Conservation (phyloP, 2,113 vertebrate genomes). For the Grantiella picta region DNA sequence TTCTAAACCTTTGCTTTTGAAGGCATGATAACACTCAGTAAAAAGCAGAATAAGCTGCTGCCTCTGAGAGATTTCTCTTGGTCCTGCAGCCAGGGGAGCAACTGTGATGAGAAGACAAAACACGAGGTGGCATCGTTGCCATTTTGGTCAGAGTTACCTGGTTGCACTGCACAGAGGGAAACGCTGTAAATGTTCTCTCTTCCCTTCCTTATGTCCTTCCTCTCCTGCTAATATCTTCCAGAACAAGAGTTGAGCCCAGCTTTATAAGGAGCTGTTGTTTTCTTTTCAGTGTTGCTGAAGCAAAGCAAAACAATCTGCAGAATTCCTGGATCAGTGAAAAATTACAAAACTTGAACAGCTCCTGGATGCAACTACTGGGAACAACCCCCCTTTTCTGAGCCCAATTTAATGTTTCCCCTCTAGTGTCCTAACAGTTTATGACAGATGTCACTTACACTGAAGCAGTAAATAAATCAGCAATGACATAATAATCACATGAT, state of each 20-base stretch:
- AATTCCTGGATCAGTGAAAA: not conserved
- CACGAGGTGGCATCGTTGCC: constrained; percentile 45
- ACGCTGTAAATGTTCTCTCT: not conserved
- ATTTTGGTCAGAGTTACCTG: not conserved
- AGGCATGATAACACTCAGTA: fast-evolving
- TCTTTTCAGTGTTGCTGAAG: not conserved
- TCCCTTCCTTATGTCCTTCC: not conserved
- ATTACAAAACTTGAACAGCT: not conserved
- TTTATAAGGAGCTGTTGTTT: not conserved
- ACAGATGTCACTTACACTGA: not conserved
- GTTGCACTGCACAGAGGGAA: fast-evolving
- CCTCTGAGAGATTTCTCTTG: not conserved
- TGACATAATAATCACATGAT: not conserved
- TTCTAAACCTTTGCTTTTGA: not conserved
- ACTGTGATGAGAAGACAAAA: not conserved
- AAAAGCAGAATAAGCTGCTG: not conserved
- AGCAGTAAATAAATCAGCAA: not conserved
- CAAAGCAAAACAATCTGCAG: not conserved
- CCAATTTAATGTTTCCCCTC: not conserved
- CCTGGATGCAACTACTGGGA: not conserved
- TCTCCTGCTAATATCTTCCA: not conserved
- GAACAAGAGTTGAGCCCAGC: not conserved
- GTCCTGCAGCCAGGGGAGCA: not conserved
- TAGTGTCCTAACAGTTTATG: not conserved
- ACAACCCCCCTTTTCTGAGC: not conserved